Evolutionary conservation across 2,797 vertebrate species (phyloP).

Genomic region (Synanceia verrucosa): DNA sequence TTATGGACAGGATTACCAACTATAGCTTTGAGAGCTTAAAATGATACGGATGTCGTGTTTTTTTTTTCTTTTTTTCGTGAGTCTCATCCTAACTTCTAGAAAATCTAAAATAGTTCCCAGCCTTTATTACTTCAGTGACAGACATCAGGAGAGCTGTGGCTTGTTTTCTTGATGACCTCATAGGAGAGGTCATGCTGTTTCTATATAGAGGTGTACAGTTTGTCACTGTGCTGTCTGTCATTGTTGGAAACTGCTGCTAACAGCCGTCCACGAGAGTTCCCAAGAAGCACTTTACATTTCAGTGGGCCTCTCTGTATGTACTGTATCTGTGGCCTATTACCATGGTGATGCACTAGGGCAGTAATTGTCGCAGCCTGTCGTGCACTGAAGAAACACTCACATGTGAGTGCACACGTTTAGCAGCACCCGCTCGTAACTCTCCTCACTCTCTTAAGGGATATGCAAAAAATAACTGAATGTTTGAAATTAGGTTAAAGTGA

Average conservation of each 20-base stretch:
- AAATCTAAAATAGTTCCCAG: slow-evolving; percentile 25
- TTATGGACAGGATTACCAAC: too few relatives aligned
- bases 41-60: too few relatives aligned
- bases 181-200: slow-evolving; percentile 29
- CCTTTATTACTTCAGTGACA: slow-evolving; percentile 6
- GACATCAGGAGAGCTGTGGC: not conserved
- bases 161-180: slow-evolving; percentile 31
- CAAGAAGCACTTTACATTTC: slow-evolving; percentile 56
- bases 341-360: slow-evolving; percentile 60
- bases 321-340: slow-evolving; percentile 46
- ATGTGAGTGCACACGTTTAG: slow-evolving; percentile 32
- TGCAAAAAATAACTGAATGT: slow-evolving; percentile 75
- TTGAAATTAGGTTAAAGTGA: slow-evolving; percentile 70
- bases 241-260: slow-evolving; percentile 55
- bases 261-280: slow-evolving; percentile 49
- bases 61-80: too few relatives aligned
- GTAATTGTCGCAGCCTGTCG: slow-evolving; percentile 62
- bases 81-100: slow-evolving; percentile 7
- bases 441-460: slow-evolving; percentile 62
- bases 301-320: slow-evolving; percentile 18
- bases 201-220: slow-evolving; percentile 1
- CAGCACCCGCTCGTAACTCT: slow-evolving; percentile 46
- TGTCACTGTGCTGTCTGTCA: slow-evolving; percentile 46
- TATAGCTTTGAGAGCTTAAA: too few relatives aligned
- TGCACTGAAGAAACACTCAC: slow-evolving; percentile 51